These are phyloP conservation scores for Tragelaphus imberbis DNA, from an alignment of 2,113 vertebrate genomes.

Conservation along the genomic window DNA sequence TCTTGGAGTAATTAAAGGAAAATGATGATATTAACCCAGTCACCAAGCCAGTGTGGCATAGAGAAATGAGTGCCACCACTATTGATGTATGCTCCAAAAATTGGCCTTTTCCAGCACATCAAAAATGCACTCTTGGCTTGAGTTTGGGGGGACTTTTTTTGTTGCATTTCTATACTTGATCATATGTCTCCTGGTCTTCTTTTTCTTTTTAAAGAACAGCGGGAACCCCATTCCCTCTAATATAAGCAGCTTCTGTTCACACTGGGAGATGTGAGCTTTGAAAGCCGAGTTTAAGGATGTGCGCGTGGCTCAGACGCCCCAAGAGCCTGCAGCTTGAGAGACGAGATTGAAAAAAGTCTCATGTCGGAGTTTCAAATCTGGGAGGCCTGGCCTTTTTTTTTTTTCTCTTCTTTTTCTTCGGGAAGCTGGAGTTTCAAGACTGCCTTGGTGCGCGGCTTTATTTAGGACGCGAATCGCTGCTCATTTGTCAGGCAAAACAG, in stretches of 20 bases:
- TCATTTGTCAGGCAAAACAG: constrained; percentile 84
- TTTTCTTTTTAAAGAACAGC: background rate
- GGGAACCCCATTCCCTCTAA: fast-evolving
- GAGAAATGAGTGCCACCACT: fast-evolving
- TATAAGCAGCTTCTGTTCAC: fast-evolving
- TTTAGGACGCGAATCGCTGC: constrained; percentile 68
- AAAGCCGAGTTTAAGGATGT: background rate
- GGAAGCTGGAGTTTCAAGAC: constrained; percentile 57
- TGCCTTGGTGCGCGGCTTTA: constrained; percentile 60
- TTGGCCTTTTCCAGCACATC: background rate
- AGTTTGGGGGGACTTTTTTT: background rate
- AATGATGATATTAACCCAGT: background rate
- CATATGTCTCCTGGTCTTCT: fast-evolving
- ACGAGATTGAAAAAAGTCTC: background rate
- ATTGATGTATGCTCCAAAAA: background rate
- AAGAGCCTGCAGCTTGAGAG: background rate
- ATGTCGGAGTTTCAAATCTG: background rate
- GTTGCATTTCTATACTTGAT: background rate
- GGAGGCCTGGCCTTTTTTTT: background rate
- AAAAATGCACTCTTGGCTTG: background rate
- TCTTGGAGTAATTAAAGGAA: background rate
- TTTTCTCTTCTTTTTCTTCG: background rate
- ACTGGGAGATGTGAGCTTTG: background rate
- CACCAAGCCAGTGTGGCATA: background rate
- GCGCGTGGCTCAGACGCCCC: background rate